phyloP scores from a whole-genome alignment of 2,888 invertebrate species.

The Drosophila lacicola region DNA sequence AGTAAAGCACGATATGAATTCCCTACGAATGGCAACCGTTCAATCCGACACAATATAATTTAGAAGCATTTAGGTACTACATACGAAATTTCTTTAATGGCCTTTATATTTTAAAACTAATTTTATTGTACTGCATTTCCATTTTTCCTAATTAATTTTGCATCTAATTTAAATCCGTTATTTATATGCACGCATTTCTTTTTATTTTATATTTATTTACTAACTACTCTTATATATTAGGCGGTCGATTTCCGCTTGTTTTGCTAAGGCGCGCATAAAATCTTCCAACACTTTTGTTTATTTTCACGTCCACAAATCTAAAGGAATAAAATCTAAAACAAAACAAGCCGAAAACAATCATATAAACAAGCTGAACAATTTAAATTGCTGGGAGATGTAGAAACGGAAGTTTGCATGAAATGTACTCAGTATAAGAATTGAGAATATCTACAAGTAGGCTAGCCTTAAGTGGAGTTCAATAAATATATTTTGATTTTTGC shows the following conservation, averaged over 20 bases:
- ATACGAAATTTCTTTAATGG: too few species aligned
- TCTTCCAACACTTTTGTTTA: slow-evolving; percentile 41
- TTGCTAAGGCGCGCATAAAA: slow-evolving; percentile 20
- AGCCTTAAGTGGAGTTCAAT: background rate
- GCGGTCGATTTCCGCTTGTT: slow-evolving; percentile 34
- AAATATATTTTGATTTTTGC: slow-evolving; percentile 35
- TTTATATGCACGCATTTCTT: slow-evolving; percentile 28
- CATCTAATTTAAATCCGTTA: slow-evolving; percentile 13
- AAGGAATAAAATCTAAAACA: slow-evolving; percentile 27
- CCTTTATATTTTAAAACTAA: too few species aligned
- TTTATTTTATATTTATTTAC: slow-evolving; percentile 49
- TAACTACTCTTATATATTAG: slow-evolving; percentile 38
- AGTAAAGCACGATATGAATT: too few species aligned
- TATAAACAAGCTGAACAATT: slow-evolving; percentile 26
- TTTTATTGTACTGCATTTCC: too few species aligned
- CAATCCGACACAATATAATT: too few species aligned
- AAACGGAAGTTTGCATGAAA: slow-evolving; percentile 49
- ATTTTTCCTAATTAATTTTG: slow-evolving; percentile 15
- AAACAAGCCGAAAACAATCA: slow-evolving; percentile 29
- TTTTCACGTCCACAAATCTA: slow-evolving; percentile 30
- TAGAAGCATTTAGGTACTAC: too few species aligned
- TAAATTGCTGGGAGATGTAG: slow-evolving; percentile 3
- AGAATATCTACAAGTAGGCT: slow-evolving; percentile 35
- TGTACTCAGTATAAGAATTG: slow-evolving; percentile 1
- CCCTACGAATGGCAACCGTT: too few species aligned